Evolutionary conservation across 2,113 vertebrate species (phyloP).

Genomic region (Alethe diademata): DNA sequence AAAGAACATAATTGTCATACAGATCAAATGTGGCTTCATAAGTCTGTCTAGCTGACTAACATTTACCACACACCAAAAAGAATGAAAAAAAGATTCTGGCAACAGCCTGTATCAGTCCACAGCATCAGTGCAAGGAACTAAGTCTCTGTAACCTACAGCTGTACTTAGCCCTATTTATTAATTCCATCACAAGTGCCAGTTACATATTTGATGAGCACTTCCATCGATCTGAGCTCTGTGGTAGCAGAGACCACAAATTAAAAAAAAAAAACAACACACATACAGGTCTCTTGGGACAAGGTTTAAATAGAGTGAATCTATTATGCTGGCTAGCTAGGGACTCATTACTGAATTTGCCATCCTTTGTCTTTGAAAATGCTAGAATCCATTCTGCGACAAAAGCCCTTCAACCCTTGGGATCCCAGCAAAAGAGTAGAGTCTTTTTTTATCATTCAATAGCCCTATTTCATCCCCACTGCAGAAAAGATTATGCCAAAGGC

Average conservation of each 20-base stretch:
- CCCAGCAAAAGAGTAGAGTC: background rate
- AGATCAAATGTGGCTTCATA: background rate
- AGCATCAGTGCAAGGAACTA: background rate
- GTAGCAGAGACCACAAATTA: background rate
- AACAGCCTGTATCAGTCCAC: background rate
- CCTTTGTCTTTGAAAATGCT: conserved; percentile 22
- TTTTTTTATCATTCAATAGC: background rate
- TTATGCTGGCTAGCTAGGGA: background rate
- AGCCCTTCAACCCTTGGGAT: background rate
- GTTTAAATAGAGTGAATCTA: background rate
- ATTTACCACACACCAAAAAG: background rate
- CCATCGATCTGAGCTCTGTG: background rate
- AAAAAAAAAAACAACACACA: background rate
- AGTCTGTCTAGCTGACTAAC: background rate
- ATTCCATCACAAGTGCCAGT: background rate
- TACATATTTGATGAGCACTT: background rate
- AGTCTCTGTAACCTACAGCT: background rate
- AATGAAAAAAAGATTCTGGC: background rate
- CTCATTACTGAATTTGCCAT: background rate
- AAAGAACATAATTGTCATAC: background rate
- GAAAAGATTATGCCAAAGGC: background rate
- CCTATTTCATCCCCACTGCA: background rate
- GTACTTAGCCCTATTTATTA: background rate
- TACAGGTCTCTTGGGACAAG: background rate
- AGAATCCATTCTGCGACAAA: background rate